Conservation (phyloP, 2,888 invertebrate species). For the Idaea aversata region DNA sequence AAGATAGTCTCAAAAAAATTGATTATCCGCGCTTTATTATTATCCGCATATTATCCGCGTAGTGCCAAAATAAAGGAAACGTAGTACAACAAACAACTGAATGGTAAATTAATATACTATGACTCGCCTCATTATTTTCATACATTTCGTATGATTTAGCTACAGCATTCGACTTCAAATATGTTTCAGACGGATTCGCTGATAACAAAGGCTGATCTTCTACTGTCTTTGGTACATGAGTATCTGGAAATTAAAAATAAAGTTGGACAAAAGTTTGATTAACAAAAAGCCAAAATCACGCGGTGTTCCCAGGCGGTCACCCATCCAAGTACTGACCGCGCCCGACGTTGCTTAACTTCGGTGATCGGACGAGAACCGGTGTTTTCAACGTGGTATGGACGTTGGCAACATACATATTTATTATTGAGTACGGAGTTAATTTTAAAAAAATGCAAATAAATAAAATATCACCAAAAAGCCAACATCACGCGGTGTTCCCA, state of each 20-base stretch:
- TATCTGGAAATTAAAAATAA: conserved; percentile 37
- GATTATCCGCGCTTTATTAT: no score
- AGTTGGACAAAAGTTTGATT: conserved; percentile 2
- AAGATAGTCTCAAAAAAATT: no score
- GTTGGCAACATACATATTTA: conserved; percentile 20
- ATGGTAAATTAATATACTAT: background rate
- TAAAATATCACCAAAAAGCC: conserved; percentile 20
- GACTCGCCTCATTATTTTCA: conserved; percentile 33
- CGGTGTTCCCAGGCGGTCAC: conserved; percentile 68
- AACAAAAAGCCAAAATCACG: conserved; percentile 29
- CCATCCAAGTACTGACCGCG: conserved; percentile 71
- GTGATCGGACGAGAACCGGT: conserved; percentile 72
- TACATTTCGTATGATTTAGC: conserved; percentile 49
- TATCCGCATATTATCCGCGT: no score
- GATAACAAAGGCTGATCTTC: conserved; percentile 64
- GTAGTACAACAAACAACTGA: no score
- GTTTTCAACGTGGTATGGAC: conserved; percentile 53
- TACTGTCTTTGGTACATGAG: conserved; percentile 34
- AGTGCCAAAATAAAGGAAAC: no score
- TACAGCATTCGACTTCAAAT: conserved; percentile 46
- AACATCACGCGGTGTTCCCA: conserved; percentile 50
- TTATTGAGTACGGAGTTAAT: no score
- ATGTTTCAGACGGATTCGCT: conserved; percentile 55
- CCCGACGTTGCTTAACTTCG: conserved; percentile 70
- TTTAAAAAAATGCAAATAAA: no score